Evolutionary conservation across 2,888 invertebrate genomes (phyloP).

Genomic region (Tiliacea citrago): DNA sequence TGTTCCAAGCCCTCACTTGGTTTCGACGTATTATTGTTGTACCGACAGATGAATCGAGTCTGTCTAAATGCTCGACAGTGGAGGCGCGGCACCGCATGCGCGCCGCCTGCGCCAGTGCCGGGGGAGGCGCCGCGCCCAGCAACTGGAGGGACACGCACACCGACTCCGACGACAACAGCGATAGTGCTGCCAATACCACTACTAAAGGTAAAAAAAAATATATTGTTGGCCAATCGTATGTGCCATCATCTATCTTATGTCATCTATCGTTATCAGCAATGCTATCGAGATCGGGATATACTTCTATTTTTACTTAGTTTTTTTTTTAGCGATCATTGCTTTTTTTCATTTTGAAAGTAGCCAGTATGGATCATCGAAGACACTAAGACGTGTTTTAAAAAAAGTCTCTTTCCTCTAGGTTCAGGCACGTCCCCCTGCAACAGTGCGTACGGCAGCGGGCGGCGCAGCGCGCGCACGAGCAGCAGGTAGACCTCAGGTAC

Average conservation of each 20-base stretch:
- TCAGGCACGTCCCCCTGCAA: conserved; percentile 87
- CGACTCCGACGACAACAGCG: conserved; percentile 89
- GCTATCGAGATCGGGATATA: not conserved
- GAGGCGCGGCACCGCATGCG: conserved; percentile 91
- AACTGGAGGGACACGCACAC: conserved; percentile 83
- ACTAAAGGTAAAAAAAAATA: conserved; percentile 82
- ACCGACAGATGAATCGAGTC: conserved; percentile 91
- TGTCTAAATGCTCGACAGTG: conserved; percentile 92
- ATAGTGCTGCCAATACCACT: conserved; percentile 88
- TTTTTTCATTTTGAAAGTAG: not conserved
- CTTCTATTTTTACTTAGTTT: not conserved
- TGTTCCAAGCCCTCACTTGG: conserved; percentile 40
- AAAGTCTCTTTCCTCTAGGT: conserved; percentile 69
- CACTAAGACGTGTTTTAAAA: not conserved
- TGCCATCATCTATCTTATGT: not conserved
- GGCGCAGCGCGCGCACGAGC: conserved; percentile 88
- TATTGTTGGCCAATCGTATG: not conserved
- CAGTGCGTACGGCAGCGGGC: conserved; percentile 87
- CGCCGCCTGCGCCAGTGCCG: conserved; percentile 78
- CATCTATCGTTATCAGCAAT: not conserved
- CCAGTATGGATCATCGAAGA: not conserved
- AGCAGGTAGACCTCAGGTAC: conserved; percentile 91
- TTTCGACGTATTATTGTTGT: conserved; percentile 55
- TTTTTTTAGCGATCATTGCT: too few species aligned
- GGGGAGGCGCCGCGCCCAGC: conserved; percentile 63